Evolutionary conservation across 2,797 vertebrate genomes (phyloP).

Genomic region (Silurus lanzhouensis): DNA sequence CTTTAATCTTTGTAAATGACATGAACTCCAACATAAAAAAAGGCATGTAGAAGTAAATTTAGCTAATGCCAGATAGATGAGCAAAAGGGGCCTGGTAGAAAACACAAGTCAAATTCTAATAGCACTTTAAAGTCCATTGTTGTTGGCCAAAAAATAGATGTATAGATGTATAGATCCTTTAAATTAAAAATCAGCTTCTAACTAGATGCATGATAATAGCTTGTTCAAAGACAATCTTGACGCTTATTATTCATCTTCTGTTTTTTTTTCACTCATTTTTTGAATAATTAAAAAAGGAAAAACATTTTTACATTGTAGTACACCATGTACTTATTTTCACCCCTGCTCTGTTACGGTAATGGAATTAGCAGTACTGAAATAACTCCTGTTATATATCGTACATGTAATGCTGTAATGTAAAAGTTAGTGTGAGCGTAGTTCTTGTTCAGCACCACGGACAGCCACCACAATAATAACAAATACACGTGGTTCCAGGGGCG

Average conservation of each 20-base stretch:
- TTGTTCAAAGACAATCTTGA: neutral
- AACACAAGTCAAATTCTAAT: neutral
- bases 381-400: neutral
- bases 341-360: neutral
- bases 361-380: too few species aligned
- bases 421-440: too few species aligned
- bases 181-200: neutral
- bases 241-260: neutral
- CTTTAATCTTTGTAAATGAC: neutral
- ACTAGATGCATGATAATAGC: neutral
- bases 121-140: neutral
- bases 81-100: neutral
- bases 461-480: slow-evolving; percentile 22
- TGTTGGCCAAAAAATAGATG: too few species aligned
- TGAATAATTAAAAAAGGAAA: too few species aligned
- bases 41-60: neutral
- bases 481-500: neutral
- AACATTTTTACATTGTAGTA: neutral
- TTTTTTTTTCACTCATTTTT: neutral
- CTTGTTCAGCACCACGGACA: slow-evolving; percentile 16
- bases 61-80: neutral
- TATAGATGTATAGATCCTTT: neutral
- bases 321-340: neutral
- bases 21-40: neutral
- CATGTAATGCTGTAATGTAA: neutral